Conservation (phyloP, 2,113 vertebrate species). For the Megaceryle torquata region DNA sequence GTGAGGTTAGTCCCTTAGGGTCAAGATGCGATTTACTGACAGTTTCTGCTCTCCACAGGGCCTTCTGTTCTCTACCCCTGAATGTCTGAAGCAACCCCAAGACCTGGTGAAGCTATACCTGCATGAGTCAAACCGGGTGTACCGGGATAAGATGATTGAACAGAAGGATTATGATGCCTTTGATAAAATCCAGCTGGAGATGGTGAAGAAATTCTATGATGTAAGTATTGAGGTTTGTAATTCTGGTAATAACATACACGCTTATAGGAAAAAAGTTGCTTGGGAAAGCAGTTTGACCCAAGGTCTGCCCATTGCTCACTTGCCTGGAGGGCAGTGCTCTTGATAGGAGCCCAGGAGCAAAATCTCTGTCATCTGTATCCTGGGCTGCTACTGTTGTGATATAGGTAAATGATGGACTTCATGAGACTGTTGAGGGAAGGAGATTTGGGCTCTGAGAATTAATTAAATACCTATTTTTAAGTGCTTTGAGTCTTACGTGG, state of each 20-base stretch:
- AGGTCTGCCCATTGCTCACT: neutral
- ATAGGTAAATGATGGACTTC: neutral
- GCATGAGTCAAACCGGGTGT: slow-evolving; percentile 88
- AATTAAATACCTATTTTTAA: neutral
- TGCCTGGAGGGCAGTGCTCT: neutral
- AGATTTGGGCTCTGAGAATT: neutral
- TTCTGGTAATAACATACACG: neutral
- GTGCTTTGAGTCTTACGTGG: neutral
- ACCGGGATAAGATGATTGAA: slow-evolving; percentile 89
- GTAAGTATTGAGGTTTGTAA: slow-evolving; percentile 68
- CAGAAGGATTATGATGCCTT: slow-evolving; percentile 80
- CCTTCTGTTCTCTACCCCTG: slow-evolving; percentile 84
- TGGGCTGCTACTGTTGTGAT: neutral
- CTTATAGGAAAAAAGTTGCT: neutral
- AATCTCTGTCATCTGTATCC: neutral
- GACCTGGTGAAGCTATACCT: slow-evolving; percentile 88
- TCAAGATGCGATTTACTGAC: neutral
- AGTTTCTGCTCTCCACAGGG: slow-evolving; percentile 71
- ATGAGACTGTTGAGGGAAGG: neutral
- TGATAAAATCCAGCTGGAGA: slow-evolving; percentile 86
- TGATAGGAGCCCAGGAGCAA: neutral
- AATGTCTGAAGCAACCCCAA: slow-evolving; percentile 78
- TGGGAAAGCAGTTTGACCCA: neutral
- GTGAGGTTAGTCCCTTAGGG: neutral
- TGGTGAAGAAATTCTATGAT: slow-evolving; percentile 83